Percentiles rank a stretch among this genome's conserved stretches.
These are phyloP conservation scores for Oscheius sp. DNA, from an alignment of 2,888 invertebrate genomes.

Conservation along the genomic window DNA sequence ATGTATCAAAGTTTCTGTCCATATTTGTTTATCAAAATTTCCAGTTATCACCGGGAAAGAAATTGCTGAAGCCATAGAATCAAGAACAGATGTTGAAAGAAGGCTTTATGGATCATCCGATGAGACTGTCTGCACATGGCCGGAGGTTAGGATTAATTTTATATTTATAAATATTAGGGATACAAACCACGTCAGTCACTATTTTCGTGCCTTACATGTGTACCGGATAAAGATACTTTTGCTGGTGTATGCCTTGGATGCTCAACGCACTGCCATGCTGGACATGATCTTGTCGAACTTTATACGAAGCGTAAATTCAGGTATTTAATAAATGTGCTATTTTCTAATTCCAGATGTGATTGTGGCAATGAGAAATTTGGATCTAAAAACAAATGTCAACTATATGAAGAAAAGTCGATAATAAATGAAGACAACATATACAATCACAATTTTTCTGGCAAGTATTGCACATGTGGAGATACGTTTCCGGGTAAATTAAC, in stretches of 20 bases:
- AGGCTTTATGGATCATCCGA: constrained; percentile 43
- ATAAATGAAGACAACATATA: constrained; percentile 79
- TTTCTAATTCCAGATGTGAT: constrained; percentile 45
- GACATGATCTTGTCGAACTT: constrained; percentile 90
- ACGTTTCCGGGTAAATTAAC: constrained; percentile 92
- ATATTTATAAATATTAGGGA: constrained; percentile 78
- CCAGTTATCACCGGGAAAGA: constrained; percentile 30
- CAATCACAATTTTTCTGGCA: constrained; percentile 84
- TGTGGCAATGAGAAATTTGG: constrained; percentile 77
- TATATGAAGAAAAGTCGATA: constrained; percentile 75
- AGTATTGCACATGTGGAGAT: constrained; percentile 88
- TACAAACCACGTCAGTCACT: constrained; percentile 90
- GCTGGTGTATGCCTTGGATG: constrained; percentile 86
- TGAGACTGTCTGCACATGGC: constrained; percentile 59
- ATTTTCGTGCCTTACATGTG: constrained; percentile 92
- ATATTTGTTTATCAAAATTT: no score
- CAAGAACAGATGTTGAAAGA: constrained; percentile 31
- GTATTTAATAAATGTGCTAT: constrained; percentile 74
- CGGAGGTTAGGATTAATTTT: constrained; percentile 49
- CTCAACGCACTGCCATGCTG: constrained; percentile 91
- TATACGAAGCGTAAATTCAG: constrained; percentile 91
- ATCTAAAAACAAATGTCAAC: constrained; percentile 71
- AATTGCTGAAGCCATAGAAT: constrained; percentile 25
- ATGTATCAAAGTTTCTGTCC: no score
- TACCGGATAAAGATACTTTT: constrained; percentile 26